These are phyloP conservation scores for Scomber japonicus DNA, from an alignment of 2,113 vertebrate genomes.

Conservation along the genomic window DNA sequence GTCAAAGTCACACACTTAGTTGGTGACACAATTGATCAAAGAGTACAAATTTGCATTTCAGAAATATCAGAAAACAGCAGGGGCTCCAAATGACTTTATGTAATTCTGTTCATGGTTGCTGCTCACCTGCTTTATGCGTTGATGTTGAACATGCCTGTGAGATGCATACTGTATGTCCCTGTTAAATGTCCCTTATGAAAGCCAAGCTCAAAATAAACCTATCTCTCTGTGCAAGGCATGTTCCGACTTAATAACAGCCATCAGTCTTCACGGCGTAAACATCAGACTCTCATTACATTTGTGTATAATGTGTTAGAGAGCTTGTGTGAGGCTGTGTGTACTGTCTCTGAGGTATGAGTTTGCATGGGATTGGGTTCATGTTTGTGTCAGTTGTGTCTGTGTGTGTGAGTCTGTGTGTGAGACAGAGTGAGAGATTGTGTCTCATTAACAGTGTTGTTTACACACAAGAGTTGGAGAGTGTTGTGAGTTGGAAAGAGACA, in stretches of 20 bases:
- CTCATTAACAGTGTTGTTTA: constrained; percentile 74
- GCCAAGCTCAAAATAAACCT: constrained; percentile 42
- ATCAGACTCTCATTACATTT: constrained; percentile 56
- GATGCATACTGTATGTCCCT: constrained; percentile 8
- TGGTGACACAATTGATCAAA: constrained; percentile 25
- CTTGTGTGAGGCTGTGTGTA: background rate
- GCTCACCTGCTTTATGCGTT: too few species aligned
- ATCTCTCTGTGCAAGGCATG: constrained; percentile 35
- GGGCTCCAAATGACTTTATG: background rate
- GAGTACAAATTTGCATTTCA: constrained; percentile 17
- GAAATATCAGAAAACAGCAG: constrained; percentile 20
- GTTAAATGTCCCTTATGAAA: constrained; percentile 37
- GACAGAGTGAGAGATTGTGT: constrained; percentile 37
- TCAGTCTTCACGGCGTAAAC: constrained; percentile 58
- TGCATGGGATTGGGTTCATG: background rate
- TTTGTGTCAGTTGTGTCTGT: background rate
- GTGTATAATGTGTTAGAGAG: constrained; percentile 28
- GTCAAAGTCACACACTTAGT: background rate
- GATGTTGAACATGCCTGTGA: background rate
- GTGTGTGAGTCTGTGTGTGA: constrained; percentile 27
- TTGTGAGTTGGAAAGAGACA: constrained; percentile 46
- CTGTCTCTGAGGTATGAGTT: constrained; percentile 20
- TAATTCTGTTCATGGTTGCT: background rate
- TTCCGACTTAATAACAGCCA: constrained; percentile 60
- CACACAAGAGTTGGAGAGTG: constrained; percentile 38